These are phyloP conservation scores for Romanogobio albipinnatus DNA, from an alignment of 2,113 vertebrate genomes.

Conservation along the genomic window DNA sequence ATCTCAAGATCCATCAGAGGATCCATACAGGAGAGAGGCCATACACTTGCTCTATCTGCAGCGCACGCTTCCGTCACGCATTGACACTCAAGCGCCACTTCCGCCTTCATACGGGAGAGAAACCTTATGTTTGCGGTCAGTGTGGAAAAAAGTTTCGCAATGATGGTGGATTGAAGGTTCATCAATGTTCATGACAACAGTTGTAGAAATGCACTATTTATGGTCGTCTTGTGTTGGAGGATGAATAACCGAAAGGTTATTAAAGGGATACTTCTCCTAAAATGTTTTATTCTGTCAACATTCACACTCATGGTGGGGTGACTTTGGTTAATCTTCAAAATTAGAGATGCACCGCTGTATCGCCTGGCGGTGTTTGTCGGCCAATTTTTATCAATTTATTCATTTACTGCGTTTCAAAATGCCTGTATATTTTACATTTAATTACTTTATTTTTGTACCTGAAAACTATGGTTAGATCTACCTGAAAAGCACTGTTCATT, in stretches of 20 bases:
- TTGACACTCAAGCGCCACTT: constrained; percentile 64
- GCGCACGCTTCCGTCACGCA: constrained; percentile 63
- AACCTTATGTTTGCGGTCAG: constrained; percentile 62
- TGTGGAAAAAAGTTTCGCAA: constrained; percentile 64
- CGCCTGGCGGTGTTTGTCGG: too few relatives aligned
- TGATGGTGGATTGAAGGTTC: constrained; percentile 62
- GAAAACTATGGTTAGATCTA: too few relatives aligned
- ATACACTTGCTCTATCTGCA: constrained; percentile 62
- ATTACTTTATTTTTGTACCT: too few relatives aligned
- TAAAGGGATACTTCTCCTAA: not conserved
- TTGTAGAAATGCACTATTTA: constrained; percentile 1
- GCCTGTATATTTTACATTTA: too few relatives aligned
- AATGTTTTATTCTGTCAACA: not conserved
- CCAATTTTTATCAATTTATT: too few relatives aligned
- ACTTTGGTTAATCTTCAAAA: not conserved
- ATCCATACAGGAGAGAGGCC: constrained; percentile 68
- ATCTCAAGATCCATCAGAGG: constrained; percentile 67
- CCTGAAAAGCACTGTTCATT: too few relatives aligned
- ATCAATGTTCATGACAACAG: constrained; percentile 52
- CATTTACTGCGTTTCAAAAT: too few relatives aligned
- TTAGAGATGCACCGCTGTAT: too few relatives aligned
- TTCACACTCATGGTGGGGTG: not conserved
- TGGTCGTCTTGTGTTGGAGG: not conserved
- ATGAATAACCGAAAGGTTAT: not conserved
- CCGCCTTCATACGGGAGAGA: constrained; percentile 66